These are phyloP conservation scores for Ectemnius lituratus DNA, from an alignment of 2,888 invertebrate species.

Conservation along the genomic window DNA sequence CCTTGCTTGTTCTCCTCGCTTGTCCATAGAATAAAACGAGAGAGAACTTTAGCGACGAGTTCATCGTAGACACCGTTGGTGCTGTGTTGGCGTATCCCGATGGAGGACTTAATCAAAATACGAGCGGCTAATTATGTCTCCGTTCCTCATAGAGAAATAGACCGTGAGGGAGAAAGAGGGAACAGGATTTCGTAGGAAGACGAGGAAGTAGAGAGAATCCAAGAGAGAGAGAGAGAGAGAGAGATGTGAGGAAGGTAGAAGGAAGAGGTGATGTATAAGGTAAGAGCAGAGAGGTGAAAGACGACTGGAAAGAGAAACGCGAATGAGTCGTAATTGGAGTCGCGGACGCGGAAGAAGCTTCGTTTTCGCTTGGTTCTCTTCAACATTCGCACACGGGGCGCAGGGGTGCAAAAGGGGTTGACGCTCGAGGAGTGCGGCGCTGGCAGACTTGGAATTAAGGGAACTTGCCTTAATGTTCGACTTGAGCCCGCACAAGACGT, in stretches of 20 bases:
- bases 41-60: slow-evolving; percentile 3
- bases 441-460: slow-evolving; percentile 33
- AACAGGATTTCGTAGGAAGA: background rate
- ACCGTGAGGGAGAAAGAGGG: slow-evolving; percentile 28
- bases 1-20: slow-evolving; percentile 7
- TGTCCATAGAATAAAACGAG: background rate
- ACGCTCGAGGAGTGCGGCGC: slow-evolving; percentile 8
- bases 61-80: background rate
- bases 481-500: slow-evolving; percentile 25
- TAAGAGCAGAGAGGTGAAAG: background rate
- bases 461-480: slow-evolving; percentile 42
- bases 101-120: slow-evolving; percentile 57
- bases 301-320: slow-evolving; percentile 23
- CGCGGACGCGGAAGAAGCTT: slow-evolving; percentile 53
- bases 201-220: background rate
- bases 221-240: background rate
- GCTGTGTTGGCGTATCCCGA: slow-evolving; percentile 26
- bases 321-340: slow-evolving; percentile 47
- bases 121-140: slow-evolving; percentile 60
- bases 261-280: background rate
- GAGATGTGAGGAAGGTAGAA: background rate
- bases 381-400: slow-evolving; percentile 11
- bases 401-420: slow-evolving; percentile 10
- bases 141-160: slow-evolving; percentile 39
- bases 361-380: slow-evolving; percentile 53